Evolutionary conservation across 2,113 vertebrate species (phyloP), one percentile per base, ranked within the genome.

Genomic region (Halichoeres trimaculatus): DNA sequence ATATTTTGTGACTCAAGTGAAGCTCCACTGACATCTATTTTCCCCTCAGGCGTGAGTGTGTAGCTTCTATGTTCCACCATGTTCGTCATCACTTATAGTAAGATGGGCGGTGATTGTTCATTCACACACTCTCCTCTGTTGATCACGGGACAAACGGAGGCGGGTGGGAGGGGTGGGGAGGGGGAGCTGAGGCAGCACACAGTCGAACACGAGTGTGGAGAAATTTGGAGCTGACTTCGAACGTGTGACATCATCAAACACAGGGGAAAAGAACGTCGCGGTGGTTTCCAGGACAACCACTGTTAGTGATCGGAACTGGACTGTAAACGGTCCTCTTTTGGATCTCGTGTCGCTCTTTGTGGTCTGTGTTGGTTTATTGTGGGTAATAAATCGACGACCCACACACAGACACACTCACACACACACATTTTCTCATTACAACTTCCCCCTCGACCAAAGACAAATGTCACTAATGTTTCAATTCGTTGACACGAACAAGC

Each of bases 41-140:
- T 59, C 13, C 6, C 35, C 36, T 20, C 34, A 47, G 45, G 55
- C 8, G n/a, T 45, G 81, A 51, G 71, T 58, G 76, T 64, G 53
- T 84, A 45, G 73, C 84, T 89, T 89, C 85, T 85, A 87, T 55
- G 67, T 67, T 55, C 56, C 59, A 63, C 40, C 62, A 10, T 24
- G 58, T 52, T 74, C 78, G 71, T 91, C 86, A 88, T 76, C 70
- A 17, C 38, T 76, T 52, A 55, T 81, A 91, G 89, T 89, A 86
- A 87, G 89, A 84, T 73, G 74, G 91, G 81, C 73, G 86, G 85
- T 23, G 86, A 77, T 83, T 86, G 82, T 90, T 91, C 89, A 88
- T 89, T 88, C 85, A 86, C 41, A 41, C 43, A 59, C 67, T 40
- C 68, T 36, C 85, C 68, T 23, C 54, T 19, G 40, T 50, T 80